Conservation (phyloP, 2,797 vertebrate species). For the Sandelia bainsii region DNA sequence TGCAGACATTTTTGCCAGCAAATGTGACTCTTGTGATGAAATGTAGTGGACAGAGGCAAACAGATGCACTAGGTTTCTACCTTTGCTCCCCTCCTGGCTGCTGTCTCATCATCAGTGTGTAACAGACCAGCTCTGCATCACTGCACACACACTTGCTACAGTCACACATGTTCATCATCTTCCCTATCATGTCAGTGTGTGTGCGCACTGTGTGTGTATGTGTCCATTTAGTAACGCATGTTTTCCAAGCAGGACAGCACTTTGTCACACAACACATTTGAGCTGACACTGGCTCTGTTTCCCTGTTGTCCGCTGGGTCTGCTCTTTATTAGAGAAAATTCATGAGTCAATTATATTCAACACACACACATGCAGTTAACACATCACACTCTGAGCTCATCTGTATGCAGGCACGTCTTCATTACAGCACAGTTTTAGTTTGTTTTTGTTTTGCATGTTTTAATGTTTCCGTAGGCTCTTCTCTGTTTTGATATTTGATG, state of each 20-base stretch:
- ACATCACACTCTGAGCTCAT: no score
- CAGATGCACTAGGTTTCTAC: slow-evolving; percentile 56
- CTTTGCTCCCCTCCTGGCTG: slow-evolving; percentile 9
- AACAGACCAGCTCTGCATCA: slow-evolving; percentile 9
- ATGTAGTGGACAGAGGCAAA: slow-evolving; percentile 38
- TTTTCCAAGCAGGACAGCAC: not conserved
- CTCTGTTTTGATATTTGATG: not conserved
- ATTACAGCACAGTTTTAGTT: not conserved
- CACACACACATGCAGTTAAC: not conserved
- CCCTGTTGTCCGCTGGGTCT: slow-evolving; percentile 3
- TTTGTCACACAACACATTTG: not conserved
- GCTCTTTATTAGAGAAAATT: not conserved
- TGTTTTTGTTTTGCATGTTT: no score
- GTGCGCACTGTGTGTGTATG: not conserved
- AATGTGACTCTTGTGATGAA: slow-evolving; percentile 43
- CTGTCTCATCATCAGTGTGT: slow-evolving; percentile 44
- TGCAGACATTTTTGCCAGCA: slow-evolving; percentile 31
- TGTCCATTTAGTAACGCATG: not conserved
- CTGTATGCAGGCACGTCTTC: no score
- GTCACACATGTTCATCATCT: slow-evolving; percentile 23
- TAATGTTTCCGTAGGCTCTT: no score
- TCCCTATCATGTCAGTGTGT: slow-evolving; percentile 9
- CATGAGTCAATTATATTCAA: not conserved
- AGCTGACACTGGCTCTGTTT: not conserved
- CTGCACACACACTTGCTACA: not conserved